phyloP scores from a whole-genome alignment of 1,140 invertebrate genomes.

The Drosophila kurseongensis region DNA sequence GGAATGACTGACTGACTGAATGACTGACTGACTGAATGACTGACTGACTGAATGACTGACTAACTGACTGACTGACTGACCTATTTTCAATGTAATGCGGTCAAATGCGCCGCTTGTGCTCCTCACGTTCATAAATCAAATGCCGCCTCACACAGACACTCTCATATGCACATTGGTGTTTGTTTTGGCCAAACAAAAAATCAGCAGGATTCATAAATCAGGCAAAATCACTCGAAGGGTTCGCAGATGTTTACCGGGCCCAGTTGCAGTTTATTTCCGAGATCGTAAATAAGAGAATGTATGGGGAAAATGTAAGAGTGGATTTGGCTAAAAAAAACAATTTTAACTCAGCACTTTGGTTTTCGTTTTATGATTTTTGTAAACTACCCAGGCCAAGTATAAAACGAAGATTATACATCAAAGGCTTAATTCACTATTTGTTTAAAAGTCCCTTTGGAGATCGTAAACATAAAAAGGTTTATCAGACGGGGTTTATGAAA shows the following conservation, averaged over 20 bases:
- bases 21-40: slow-evolving; percentile 7
- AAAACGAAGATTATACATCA: too few species aligned
- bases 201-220: slow-evolving; percentile 40
- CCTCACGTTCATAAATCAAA: slow-evolving; percentile 64
- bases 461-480: too few species aligned
- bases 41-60: slow-evolving; percentile 4
- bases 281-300: slow-evolving; percentile 13
- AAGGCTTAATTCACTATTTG: too few species aligned
- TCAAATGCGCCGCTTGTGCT: slow-evolving; percentile 21
- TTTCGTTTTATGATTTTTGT: too few species aligned
- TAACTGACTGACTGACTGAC: slow-evolving; percentile 7
- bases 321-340: background rate
- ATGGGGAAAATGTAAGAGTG: background rate
- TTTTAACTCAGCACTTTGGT: too few species aligned
- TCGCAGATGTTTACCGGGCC: background rate
- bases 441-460: too few species aligned
- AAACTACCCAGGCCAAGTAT: too few species aligned
- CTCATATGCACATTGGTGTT: slow-evolving; percentile 19
- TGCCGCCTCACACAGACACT: slow-evolving; percentile 11
- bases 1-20: slow-evolving; percentile 6
- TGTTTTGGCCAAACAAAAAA: slow-evolving; percentile 38
- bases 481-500: too few species aligned
- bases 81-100: slow-evolving; percentile 35
- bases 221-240: slow-evolving; percentile 14
- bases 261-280: slow-evolving; percentile 8